phyloP scores from a whole-genome alignment of 1,140 invertebrate species.

The Cotesia vestalis region DNA sequence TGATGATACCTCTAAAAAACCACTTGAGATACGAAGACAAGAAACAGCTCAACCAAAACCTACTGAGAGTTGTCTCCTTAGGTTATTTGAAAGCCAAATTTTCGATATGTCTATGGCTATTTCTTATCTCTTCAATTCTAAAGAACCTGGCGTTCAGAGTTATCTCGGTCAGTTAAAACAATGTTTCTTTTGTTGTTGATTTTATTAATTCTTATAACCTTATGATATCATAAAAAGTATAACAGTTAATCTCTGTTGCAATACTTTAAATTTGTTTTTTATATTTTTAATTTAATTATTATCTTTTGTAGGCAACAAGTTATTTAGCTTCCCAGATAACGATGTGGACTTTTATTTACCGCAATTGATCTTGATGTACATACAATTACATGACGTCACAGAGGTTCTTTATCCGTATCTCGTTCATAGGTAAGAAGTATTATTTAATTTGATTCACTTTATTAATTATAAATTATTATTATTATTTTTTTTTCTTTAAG shows the following conservation, averaged over 20 bases:
- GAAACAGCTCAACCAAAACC: conserved; percentile 62
- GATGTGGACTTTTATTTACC: conserved; percentile 98
- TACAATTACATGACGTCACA: conserved; percentile 96
- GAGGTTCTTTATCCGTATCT: conserved; percentile 95
- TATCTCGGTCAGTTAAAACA: conserved; percentile 79
- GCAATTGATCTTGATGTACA: conserved; percentile 97
- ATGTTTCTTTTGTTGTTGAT: background rate
- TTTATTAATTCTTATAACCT: background rate
- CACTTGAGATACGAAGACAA: conserved; percentile 51
- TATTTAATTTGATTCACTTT: background rate
- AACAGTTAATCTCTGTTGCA: background rate
- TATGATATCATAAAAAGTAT: conserved; percentile 1
- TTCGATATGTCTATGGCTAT: conserved; percentile 99
- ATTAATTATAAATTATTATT: background rate
- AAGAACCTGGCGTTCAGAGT: conserved; percentile 95
- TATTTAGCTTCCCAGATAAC: conserved; percentile 91
- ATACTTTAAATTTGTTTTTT: conserved; percentile 2
- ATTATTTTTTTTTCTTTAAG: too few relatives aligned
- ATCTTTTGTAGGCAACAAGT: conserved; percentile 79
- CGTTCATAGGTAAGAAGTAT: conserved; percentile 76
- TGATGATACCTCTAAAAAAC: conserved; percentile 47
- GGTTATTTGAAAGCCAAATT: conserved; percentile 95
- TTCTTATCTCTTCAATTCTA: conserved; percentile 97
- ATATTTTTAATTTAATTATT: conserved; percentile 17
- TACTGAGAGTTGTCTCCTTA: conserved; percentile 73